These are phyloP conservation scores for Norana najaformis DNA, from an alignment of 2,888 invertebrate species.

Conservation along the genomic window DNA sequence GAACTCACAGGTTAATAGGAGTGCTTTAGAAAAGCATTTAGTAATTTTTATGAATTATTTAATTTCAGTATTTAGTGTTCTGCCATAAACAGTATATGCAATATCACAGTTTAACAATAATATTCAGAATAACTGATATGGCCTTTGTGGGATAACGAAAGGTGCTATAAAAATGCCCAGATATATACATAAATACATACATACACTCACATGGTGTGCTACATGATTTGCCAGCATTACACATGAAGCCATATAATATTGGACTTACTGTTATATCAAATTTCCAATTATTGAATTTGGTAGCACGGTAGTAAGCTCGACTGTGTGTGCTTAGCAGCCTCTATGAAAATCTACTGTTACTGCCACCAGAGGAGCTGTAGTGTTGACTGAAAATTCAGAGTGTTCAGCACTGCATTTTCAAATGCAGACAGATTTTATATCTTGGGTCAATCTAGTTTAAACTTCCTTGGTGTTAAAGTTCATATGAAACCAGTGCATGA, in stretches of 20 bases:
- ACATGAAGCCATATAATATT: not conserved
- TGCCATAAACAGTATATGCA: not conserved
- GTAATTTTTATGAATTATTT: not conserved
- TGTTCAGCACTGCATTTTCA: not conserved
- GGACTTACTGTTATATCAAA: too few relatives aligned
- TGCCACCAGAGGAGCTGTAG: not conserved
- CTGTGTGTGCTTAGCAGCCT: not conserved
- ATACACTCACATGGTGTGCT: not conserved
- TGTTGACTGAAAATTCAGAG: not conserved
- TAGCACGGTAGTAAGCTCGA: not conserved
- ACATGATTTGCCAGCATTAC: not conserved
- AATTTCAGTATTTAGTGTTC: not conserved
- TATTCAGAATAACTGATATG: not conserved
- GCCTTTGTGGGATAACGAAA: not conserved
- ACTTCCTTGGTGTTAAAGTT: not conserved
- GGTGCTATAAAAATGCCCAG: not conserved
- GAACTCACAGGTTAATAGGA: not conserved
- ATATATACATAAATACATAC: not conserved
- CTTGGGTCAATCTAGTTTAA: not conserved
- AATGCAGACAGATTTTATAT: not conserved
- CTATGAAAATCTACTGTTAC: not conserved
- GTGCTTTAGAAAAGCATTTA: not conserved
- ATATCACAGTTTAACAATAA: not conserved
- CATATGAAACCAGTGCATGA: not conserved
- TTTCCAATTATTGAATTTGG: slow-evolving; percentile 13